Evolutionary conservation across 1,140 invertebrate genomes (phyloP), one percentile per base, ranked within the genome.

Genomic region (Papilio helenus): DNA sequence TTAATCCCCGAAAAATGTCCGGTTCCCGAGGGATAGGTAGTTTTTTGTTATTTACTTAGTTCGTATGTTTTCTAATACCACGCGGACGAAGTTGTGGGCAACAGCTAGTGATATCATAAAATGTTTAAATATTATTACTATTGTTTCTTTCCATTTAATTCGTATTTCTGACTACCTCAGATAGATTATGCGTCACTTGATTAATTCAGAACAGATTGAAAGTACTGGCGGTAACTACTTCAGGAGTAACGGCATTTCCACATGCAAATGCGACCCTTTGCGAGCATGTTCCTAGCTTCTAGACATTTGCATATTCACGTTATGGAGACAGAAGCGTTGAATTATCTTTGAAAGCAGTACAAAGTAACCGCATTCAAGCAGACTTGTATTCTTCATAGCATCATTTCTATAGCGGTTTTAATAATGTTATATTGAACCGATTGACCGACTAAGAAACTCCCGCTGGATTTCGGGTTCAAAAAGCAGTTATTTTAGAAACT

Each of bases 251-350:
- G 20, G 26, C 23, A 26, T 61, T 61, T 61, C 3, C 20, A 26
- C 58, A 61, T 61, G 58, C 58, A 61, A 61, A 61, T 61, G 58
- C 58, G 58, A 61, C 26, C 61, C 23, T 34, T 12, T 68, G 61
- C 3, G 58, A 23, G 58, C 26, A 34, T 26, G 58, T 18, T 61
- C 23, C 61, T 65, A 14, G 23, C 9, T 29, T 29, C 61, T 68
- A 29, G 10, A 29, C 23, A 68, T 68, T 68, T 68, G 26, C 61
- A 68, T 68, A 68, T 68, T 29, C 61, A 68, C 26, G 23, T 29
- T 65, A 14, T 2, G 9, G 8, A 2, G 14, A 18, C 51, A 20
- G 14, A 29, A 29, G 26, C 26, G 14, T 34, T 68, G 14, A 68
- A 68, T 68, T 68, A 14, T 29, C 26, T 29, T 68, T 29, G 10